Base-by-base conservation (phyloP, 2,888 invertebrate genomes). In the Xylota sylvarum region DNA sequence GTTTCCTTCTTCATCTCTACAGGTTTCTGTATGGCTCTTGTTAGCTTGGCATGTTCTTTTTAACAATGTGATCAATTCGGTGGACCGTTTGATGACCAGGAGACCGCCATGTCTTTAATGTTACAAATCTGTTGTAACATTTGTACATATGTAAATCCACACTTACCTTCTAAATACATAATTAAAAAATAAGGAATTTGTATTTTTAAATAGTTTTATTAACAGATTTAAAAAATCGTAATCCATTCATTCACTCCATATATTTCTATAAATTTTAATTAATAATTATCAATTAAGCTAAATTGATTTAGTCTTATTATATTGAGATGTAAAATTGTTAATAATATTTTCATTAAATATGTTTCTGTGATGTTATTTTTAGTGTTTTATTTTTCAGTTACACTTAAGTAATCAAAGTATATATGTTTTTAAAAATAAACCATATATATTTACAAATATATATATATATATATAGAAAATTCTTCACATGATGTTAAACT, bases 141-240 rank as follows among this genome's bases (percentile, higher is more conserved):
- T n/a, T n/a, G n/a, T 35, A 10, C 9, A 35, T 35, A 35, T 7
- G 5, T 43, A 43, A 5, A 14, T 9, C 4, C 6, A 2, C 27
- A n/a, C n/a, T 30, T 14, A 7, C 7, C 1, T 7, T 30, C n/a
- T 5, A 5, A 23, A 5, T 0, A 23, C 9, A 67, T 23, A 12
- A 5, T 64, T 17, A 14, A 64, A 64, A 6, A 37, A 37, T 35
- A 35, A 14, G 4, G 2, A 43, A 43, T 14, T 77, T 87, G 82
- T 88, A 55, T 83, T 90, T 90, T 89, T 87, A 78, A 88, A 88
- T 87, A 90, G 90, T 91, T 91, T 89, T 91, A 90, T 91, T 91
- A 91, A 91, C 91, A 91, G 91, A 91, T 90, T 91, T 89, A 89
- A 90, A 90, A 91, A 91, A 91, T 91, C 88, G 90, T 90, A 90